These are phyloP conservation scores for Molorchus minor DNA, from an alignment of 2,888 invertebrate genomes.

Conservation along the genomic window DNA sequence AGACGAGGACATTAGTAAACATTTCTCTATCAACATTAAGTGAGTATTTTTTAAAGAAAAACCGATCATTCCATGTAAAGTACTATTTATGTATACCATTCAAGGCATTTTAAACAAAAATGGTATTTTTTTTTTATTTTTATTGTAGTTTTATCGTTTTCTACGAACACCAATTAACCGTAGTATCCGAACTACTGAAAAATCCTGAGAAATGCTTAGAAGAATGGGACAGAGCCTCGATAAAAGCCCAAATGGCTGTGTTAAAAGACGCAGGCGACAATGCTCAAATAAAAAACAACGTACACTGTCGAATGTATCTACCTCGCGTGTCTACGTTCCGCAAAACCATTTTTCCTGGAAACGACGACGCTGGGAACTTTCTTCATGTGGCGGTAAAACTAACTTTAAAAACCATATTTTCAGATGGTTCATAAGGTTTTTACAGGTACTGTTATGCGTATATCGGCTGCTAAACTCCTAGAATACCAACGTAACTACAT, in stretches of 20 bases:
- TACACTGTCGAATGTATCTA: slow-evolving; percentile 74
- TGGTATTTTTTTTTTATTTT: neutral
- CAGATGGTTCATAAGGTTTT: slow-evolving; percentile 6
- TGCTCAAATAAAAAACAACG: slow-evolving; percentile 66
- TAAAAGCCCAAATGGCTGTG: slow-evolving; percentile 70
- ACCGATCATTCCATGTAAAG: neutral
- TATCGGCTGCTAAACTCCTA: slow-evolving; percentile 77
- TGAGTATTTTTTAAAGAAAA: slow-evolving; percentile 57
- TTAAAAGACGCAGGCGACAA: slow-evolving; percentile 59
- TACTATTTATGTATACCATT: neutral
- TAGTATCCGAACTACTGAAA: slow-evolving; percentile 74
- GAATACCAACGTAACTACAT: slow-evolving; percentile 78
- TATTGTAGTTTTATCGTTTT: slow-evolving; percentile 73
- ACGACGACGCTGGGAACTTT: slow-evolving; percentile 76
- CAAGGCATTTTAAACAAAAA: neutral
- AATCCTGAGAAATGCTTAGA: slow-evolving; percentile 71
- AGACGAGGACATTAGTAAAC: slow-evolving; percentile 68
- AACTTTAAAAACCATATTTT: neutral
- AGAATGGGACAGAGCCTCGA: slow-evolving; percentile 70
- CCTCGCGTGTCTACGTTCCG: slow-evolving; percentile 76
- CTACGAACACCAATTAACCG: slow-evolving; percentile 73
- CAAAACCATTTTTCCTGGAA: slow-evolving; percentile 73
- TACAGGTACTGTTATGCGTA: slow-evolving; percentile 80
- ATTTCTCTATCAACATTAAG: slow-evolving; percentile 77
- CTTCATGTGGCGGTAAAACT: slow-evolving; percentile 73